Base-by-base conservation (phyloP, 37 sponge, comb jelly and placozoan species). In the Mnemiopsis leidyi region DNA sequence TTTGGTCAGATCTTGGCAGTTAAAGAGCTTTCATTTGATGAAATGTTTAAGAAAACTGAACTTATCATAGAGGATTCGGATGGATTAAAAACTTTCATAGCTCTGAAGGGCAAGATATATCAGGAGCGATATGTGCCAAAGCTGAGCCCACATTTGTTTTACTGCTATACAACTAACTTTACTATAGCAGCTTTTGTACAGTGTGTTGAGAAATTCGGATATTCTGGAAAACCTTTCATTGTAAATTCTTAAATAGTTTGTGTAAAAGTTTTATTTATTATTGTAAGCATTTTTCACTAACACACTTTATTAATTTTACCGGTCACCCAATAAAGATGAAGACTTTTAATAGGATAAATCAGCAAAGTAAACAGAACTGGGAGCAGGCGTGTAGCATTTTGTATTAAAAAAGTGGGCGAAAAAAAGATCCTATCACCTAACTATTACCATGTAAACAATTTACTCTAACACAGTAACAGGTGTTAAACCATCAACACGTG, bases 121-220 rank as follows among this genome's bases (percentile, higher is more conserved):
- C 90, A 85, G 30, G 30, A 85, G 23, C 38, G 61, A 40, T 1
- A 1, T 21, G 90, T 21, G 21, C n/a, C 36, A 2, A 23, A 39
- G 25, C 23, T 85, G 13, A 25, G 38, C 1, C 90, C 90, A 1
- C 61, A 40, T 23, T 36, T 39, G 25, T 85, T 39, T 37, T 85
- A 85, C 23, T 85, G 90, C 48, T 85, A 85, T 37, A 39, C 61
- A 25, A 85, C 40, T 25, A 85, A 85, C 29, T 39, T 85, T 2
- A 28, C 2, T 28, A 26, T 40, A 0, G 39, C 26, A 5, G 16
- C 23, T 0, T 85, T 85, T 23, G n/a, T 32, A 28, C 21, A 33
- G 36, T 85, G 90, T 85, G 26, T 26, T 5, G 48, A 85, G 39
- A 35, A 38, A 18, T 85, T 85, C 39, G 90, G 90, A 5, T 39